Evolutionary conservation across 2,797 vertebrate species (phyloP).

Genomic region (Alfaro cultratus): DNA sequence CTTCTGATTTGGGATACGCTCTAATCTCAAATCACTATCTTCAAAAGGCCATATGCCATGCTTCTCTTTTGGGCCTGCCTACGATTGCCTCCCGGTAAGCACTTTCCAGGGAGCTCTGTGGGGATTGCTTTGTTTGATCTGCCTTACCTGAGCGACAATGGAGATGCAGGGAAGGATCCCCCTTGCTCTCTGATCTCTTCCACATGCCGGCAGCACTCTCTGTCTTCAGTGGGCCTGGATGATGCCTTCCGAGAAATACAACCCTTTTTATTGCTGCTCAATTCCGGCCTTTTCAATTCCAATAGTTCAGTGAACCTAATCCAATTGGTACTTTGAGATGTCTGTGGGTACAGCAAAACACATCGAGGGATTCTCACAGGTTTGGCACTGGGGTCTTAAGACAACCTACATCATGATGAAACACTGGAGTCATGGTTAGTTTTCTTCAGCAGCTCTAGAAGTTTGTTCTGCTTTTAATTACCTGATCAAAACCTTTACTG

Average conservation of each 20-base stretch:
- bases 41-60: slow-evolving; percentile 77
- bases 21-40: slow-evolving; percentile 77
- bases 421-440: slow-evolving; percentile 17
- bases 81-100: slow-evolving; percentile 75
- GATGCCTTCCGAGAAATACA: slow-evolving; percentile 68
- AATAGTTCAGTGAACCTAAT: slow-evolving; percentile 60
- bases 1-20: slow-evolving; percentile 57
- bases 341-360: slow-evolving; percentile 41
- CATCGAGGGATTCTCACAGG: slow-evolving; percentile 25
- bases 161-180: slow-evolving; percentile 68
- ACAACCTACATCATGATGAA: slow-evolving; percentile 31
- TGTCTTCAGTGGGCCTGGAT: slow-evolving; percentile 53
- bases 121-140: slow-evolving; percentile 78
- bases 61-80: slow-evolving; percentile 64
- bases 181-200: slow-evolving; percentile 68
- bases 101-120: slow-evolving; percentile 71
- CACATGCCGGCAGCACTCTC: slow-evolving; percentile 51
- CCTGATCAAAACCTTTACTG: not conserved
- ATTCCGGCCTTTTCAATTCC: slow-evolving; percentile 57
- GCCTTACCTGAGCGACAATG: slow-evolving; percentile 75
- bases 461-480: not conserved
- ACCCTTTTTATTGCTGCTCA: slow-evolving; percentile 54
- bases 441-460: not conserved
- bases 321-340: slow-evolving; percentile 61
- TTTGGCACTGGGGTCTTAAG: slow-evolving; percentile 38